Base-by-base conservation (phyloP, 2,113 vertebrate species). In the Psittacara wagleri region DNA sequence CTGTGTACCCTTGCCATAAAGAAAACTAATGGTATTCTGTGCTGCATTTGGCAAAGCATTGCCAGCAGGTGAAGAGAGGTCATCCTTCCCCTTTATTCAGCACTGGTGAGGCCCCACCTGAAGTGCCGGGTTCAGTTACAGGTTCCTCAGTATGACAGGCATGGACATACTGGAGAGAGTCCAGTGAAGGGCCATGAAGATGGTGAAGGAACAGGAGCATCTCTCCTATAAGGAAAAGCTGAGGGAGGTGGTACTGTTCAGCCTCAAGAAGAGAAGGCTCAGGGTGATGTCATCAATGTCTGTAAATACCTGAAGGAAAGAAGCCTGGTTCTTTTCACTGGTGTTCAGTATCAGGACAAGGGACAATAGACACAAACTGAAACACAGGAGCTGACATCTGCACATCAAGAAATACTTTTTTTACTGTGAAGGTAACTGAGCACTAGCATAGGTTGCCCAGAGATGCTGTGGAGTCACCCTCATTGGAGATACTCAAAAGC, bases 51-150 rank as follows among this genome's bases (percentile, higher is more conserved):
- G 20, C 20, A 43, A n/a, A 25, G 23, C 11, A 51, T 31, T 83
- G 23, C 10, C n/a, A 76, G 11, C 25, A 72, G 57, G 54, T n/a
- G 12, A 51, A 29, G 41, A 61, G 11, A 81, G 23, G 9, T 70
- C 23, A 39, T 75, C 9, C 4, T 70, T 79, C 16, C 29, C 15
- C 24, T 55, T 70, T 83, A 17, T 55, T 86, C 66, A 61, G 18
- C 2, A 3, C 11, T 69, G 24, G 1, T 29, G 22, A 44, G n/a
- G 13, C 11, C 13, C 7, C 11, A 20, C 3, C 17, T 63, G 37
- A 9, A 41, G 17, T 59, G 9, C 25, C 51, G 31, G 35, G 27
- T 73, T 13, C 39, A 39, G 13, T 44, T 84, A 9, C 11, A 63
- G 43, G 13, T 9, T 84, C 10, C 14, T 20, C 63, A 54, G 24